Evolutionary conservation across 2,888 invertebrate genomes (phyloP), one percentile per base, ranked within the genome.

Genomic region (Sympetrum striolatum): DNA sequence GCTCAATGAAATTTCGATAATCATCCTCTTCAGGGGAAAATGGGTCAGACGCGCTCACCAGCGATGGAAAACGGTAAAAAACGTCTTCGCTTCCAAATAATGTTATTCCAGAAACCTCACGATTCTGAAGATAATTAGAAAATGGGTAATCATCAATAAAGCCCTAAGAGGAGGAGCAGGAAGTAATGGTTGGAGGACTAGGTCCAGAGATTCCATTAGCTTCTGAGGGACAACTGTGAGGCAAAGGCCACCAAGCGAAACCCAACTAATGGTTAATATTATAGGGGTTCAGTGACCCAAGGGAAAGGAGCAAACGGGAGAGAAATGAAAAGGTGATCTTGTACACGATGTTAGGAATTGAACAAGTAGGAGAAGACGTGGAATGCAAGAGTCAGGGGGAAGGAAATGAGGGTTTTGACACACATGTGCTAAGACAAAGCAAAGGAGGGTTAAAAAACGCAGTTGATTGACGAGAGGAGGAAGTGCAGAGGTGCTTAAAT

Each of bases 161-260:
- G 53, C 53, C 18, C 53, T 18, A 18, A 53, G 53, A 53, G 53
- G 53, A 53, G 53, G 53, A 53, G 53, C 53, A 53, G 53, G 53
- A 53, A 53, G 53, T 53, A 18, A 18, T 53, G 53, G 53, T 53
- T 18, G 53, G 53, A 18, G 53, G 15, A 53, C 15, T 14, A 53
- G 86, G 86, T 60, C 37, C 82, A 82, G 58, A 31, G 31, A 60
- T 60, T 86, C 86, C 86, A 86, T 86, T 86, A 86, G 60, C 86
- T 31, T 73, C 73, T 14, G 73, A 31, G 31, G 15, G 25, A 73
- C 53, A 53, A 53, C 53, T 53, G 81, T 53, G 86, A 60, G 58
- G 58, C 25, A 12, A 58, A 82, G 60, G 60, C 58, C 86, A 60
- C 86, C 60, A 64, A 86, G 86, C 60, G 86, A 86, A 60, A 86